Percentiles rank a stretch among this genome's conserved stretches.
Conservation (phyloP, 2,797 vertebrate genomes). For the Sebastes hubbsi region DNA sequence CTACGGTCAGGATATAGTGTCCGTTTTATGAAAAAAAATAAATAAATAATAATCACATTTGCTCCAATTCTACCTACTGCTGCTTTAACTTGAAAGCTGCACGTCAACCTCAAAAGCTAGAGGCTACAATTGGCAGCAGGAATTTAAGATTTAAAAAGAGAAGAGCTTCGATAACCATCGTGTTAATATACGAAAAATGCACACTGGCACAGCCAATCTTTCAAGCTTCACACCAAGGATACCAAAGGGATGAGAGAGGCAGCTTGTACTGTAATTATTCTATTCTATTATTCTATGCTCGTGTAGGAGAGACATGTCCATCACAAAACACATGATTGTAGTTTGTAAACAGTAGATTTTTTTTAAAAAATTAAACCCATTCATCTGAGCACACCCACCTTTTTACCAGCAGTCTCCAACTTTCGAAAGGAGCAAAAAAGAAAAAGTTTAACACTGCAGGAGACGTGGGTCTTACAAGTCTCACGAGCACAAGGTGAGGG, state of each 20-base stretch:
- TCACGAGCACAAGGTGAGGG: conserved; percentile 22
- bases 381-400: conserved; percentile 53
- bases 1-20: too few relatives aligned
- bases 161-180: neutral
- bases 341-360: too few relatives aligned
- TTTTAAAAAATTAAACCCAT: too few relatives aligned
- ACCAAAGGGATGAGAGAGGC: neutral
- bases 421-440: conserved; percentile 49
- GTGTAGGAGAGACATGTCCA: neutral
- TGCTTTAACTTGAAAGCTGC: neutral
- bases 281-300: neutral
- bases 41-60: accelerated
- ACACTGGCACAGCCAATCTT: neutral
- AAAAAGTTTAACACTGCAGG: conserved; percentile 33
- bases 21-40: too few relatives aligned
- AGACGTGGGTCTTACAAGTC: neutral
- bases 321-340: neutral
- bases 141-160: neutral
- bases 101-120: neutral
- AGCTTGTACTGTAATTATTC: neutral
- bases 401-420: conserved; percentile 37
- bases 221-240: neutral
- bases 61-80: too few relatives aligned
- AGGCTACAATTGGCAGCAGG: neutral
- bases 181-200: neutral